phyloP scores from a whole-genome alignment of 2,113 vertebrate species.

The Sciurus niger region DNA sequence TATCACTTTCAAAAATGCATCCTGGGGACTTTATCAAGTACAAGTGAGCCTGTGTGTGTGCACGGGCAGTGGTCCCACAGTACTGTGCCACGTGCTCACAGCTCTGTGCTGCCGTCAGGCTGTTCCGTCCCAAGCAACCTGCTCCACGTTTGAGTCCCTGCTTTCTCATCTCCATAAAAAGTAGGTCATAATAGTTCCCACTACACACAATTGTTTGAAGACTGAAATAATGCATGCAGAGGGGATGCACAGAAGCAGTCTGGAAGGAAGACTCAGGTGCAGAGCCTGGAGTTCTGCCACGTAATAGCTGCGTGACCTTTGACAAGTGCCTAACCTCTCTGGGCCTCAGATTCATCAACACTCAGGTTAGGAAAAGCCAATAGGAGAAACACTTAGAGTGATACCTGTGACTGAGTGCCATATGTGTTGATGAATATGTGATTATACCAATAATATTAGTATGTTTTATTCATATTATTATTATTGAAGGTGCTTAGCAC shows the following conservation, averaged over 20 bases:
- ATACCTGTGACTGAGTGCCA: neutral
- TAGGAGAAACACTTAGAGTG: neutral
- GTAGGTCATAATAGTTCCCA: neutral
- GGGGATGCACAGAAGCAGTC: fast-evolving
- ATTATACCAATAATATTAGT: neutral
- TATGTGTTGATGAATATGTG: neutral
- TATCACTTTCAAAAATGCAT: neutral
- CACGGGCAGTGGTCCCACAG: fast-evolving
- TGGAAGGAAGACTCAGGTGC: neutral
- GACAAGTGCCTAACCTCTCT: neutral
- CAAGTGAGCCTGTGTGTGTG: fast-evolving
- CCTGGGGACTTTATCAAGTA: neutral
- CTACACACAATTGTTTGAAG: neutral
- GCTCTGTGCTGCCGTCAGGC: fast-evolving
- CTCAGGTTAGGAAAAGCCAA: neutral
- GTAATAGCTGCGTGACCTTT: neutral
- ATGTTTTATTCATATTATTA: neutral
- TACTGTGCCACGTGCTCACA: fast-evolving
- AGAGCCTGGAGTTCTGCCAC: neutral
- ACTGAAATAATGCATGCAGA: neutral
- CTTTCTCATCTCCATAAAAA: neutral
- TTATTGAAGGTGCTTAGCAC: neutral
- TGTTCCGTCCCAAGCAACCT: too few species aligned
- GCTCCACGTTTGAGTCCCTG: neutral
- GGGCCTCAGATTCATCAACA: neutral